Conservation (phyloP, 2,888 invertebrate species). For the Pseudoips prasinana region DNA sequence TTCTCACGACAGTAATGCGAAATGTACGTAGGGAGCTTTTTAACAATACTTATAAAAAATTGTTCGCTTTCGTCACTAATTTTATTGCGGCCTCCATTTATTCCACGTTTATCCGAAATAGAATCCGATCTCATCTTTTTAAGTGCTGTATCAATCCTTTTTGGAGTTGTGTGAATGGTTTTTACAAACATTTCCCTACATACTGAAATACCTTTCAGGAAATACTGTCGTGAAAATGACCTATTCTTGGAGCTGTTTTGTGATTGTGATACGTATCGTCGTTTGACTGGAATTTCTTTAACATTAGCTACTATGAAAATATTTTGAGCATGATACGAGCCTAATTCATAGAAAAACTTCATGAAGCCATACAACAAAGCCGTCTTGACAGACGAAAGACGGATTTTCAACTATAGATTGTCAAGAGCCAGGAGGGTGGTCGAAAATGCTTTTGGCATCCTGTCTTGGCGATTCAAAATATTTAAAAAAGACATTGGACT, state of each 20-base stretch:
- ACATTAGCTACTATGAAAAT: constrained; percentile 1
- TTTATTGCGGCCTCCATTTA: constrained; percentile 7
- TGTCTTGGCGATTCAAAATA: too few species aligned
- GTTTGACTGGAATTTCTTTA: constrained; percentile 5
- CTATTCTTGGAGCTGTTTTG: constrained; percentile 4
- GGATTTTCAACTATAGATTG: too few species aligned
- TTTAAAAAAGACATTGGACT: too few species aligned
- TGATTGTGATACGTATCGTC: constrained; percentile 1
- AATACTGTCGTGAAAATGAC: constrained; percentile 7
- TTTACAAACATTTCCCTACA: constrained; percentile 17
- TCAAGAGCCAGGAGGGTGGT: too few species aligned
- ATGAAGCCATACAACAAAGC: constrained; percentile 2
- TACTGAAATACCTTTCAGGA: constrained; percentile 4
- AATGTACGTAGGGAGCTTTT: constrained; percentile 9
- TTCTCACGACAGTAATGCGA: constrained; percentile 9
- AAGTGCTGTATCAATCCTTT: constrained; percentile 11
- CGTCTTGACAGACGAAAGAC: too few species aligned
- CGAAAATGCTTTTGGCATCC: too few species aligned
- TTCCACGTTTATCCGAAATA: constrained; percentile 6
- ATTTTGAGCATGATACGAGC: constrained; percentile 9
- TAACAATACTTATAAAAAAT: constrained; percentile 8
- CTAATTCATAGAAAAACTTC: constrained; percentile 7
- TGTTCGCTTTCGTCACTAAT: constrained; percentile 1
- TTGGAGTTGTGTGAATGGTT: constrained; percentile 14
- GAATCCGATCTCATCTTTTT: constrained; percentile 9